phyloP scores from a whole-genome alignment of 2,113 vertebrate genomes.

The Oreochromis tanganicae region DNA sequence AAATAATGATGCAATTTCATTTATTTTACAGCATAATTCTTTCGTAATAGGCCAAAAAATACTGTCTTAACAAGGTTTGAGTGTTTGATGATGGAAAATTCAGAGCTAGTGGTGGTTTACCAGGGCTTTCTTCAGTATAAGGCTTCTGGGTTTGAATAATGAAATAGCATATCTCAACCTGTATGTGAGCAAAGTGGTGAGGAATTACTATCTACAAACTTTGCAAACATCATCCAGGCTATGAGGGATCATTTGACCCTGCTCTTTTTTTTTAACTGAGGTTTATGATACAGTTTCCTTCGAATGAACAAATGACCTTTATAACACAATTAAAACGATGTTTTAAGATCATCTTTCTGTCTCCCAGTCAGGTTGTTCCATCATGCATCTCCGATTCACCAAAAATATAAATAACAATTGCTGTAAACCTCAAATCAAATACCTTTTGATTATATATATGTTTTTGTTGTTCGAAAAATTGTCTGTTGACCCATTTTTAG shows the following conservation, averaged over 20 bases:
- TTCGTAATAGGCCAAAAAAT: neutral
- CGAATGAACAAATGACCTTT: neutral
- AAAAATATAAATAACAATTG: neutral
- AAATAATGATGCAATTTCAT: neutral
- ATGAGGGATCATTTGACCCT: neutral
- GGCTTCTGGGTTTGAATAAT: neutral
- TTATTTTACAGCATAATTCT: neutral
- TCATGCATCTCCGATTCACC: neutral
- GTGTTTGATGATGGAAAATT: neutral
- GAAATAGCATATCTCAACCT: neutral
- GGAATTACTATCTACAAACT: neutral
- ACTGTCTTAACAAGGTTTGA: neutral
- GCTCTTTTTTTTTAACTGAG: neutral
- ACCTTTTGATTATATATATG: neutral
- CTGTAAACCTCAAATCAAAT: neutral
- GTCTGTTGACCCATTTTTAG: neutral
- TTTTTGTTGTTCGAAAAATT: neutral
- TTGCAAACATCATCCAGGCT: neutral
- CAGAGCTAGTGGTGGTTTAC: neutral
- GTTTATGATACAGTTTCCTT: neutral
- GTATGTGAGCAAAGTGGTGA: neutral
- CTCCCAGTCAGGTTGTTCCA: neutral
- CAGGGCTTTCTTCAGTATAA: neutral
- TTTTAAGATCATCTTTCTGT: neutral
- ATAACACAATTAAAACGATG: neutral